Evolutionary conservation across 2,797 vertebrate genomes (phyloP), one percentile per base, ranked within the genome.

Genomic region (Odontamblyopus lacepedii): DNA sequence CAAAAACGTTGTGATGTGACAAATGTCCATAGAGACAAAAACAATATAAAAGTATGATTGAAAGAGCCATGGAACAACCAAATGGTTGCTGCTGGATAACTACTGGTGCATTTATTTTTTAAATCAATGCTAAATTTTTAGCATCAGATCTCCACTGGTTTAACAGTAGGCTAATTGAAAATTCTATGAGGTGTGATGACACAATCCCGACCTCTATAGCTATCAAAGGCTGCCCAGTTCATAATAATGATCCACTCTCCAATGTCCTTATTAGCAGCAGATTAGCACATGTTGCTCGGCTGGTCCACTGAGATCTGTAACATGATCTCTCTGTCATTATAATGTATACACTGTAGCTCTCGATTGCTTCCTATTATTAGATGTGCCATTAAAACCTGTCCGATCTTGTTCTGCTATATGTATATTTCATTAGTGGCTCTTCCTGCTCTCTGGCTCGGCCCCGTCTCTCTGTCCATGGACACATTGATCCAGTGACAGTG

Each of bases 401-500:
- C 13, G 30, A 63, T 38, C n/a, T 75, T 69, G 26, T 26, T 27
- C 64, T 50, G 44, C 29, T 26, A 41, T 41, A 32, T 64, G 32
- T 70, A 32, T 67, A 41, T 70, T 23, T 27, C 11, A 51, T 73
- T 63, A 56, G 56, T 3, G 23, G 15, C 70, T 35, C 38, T 51
- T 53, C 51, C 69, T 78, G 63, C 32, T 73, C 48, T 27, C 78
- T 72, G 60, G 50, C 57, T 50, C n/a, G 72, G 70, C 60, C 51
- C 65, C 27, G 63, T 74, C 29, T 0, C 18, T 30, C 59, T 23
- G 32, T 16, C 50, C 8, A 73, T 68, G 61, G 44, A 74, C 69
- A 71, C 83, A 92, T 89, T 85, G 90, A 93, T 92, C 79, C 68
- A 51, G 29, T 74, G 76, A 71, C 78, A 83, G 82, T 70, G 66